phyloP scores from a whole-genome alignment of 92 coral and sea anemone genomes.

The Phenganax subtilis region DNA sequence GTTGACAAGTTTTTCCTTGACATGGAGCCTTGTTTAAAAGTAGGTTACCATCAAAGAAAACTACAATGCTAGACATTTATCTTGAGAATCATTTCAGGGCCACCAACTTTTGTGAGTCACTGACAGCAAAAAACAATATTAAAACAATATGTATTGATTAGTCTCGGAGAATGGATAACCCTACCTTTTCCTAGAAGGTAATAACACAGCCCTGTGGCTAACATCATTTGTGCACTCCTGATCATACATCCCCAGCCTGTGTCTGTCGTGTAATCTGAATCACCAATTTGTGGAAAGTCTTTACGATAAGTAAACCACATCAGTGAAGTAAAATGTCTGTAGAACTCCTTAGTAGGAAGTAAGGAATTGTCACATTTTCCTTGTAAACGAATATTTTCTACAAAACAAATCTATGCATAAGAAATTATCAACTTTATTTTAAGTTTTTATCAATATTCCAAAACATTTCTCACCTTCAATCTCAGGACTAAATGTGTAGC shows the following conservation, averaged over 20 bases:
- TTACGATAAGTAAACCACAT: conserved; percentile 95
- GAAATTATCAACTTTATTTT: not conserved
- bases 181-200: conserved; percentile 83
- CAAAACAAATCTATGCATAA: not conserved
- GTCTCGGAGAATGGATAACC: no score
- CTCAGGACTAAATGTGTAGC: conserved; percentile 66
- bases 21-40: no score
- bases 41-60: no score
- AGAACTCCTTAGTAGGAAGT: conserved; percentile 79
- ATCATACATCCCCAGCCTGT: conserved; percentile 99
- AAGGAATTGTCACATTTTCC: conserved; percentile 55
- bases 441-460: not conserved
- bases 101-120: not conserved
- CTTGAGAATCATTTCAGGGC: no score
- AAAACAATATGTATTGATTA: not conserved
- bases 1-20: no score
- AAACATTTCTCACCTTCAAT: conserved; percentile 57
- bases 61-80: no score
- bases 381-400: conserved; percentile 56
- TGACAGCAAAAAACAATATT: not conserved
- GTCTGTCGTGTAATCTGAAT: conserved; percentile 79
- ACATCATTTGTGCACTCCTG: conserved; percentile 98
- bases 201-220: conserved; percentile 86
- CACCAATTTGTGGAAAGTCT: conserved; percentile 83
- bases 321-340: conserved; percentile 75